Percentiles rank a stretch among this genome's conserved stretches.
phyloP scores from a whole-genome alignment of 64 coral and sea anemone genomes.

The Astreopora myriophthalma region DNA sequence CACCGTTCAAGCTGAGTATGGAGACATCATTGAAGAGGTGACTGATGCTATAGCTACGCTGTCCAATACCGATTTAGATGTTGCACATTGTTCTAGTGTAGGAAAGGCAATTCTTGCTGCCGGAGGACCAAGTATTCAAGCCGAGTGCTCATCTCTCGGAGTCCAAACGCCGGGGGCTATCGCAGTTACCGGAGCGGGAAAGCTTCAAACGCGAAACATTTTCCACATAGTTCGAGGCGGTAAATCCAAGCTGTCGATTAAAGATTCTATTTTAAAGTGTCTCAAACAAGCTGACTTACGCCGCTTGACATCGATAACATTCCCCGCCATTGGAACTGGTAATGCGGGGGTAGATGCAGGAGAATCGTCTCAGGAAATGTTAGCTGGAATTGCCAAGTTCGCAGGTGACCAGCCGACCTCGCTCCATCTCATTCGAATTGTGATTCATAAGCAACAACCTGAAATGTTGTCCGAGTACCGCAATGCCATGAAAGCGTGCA shows the following conservation, averaged over 20 bases:
- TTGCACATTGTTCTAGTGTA: neutral
- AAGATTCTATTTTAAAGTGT: neutral
- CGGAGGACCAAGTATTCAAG: conserved; percentile 9
- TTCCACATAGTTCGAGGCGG: conserved; percentile 38
- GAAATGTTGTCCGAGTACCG: neutral
- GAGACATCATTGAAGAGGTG: conserved; percentile 27
- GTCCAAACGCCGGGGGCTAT: neutral
- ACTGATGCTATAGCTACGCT: conserved; percentile 29
- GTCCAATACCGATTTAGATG: neutral
- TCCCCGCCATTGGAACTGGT: conserved; percentile 14
- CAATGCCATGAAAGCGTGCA: neutral
- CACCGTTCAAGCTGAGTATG: conserved; percentile 14
- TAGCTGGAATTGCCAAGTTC: conserved; percentile 2
- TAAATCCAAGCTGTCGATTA: neutral
- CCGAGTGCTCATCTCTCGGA: conserved; percentile 11
- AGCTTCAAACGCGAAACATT: neutral
- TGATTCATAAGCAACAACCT: neutral
- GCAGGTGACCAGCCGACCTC: neutral
- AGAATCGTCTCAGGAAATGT: neutral
- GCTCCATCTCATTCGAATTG: neutral
- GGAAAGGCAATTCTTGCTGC: neutral
- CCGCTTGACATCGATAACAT: neutral
- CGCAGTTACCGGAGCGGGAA: conserved; percentile 18
- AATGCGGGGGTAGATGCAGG: neutral
- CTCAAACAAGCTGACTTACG: neutral